These are phyloP conservation scores for Ellobius talpinus DNA, from an alignment of 2,113 vertebrate genomes.

Conservation along the genomic window DNA sequence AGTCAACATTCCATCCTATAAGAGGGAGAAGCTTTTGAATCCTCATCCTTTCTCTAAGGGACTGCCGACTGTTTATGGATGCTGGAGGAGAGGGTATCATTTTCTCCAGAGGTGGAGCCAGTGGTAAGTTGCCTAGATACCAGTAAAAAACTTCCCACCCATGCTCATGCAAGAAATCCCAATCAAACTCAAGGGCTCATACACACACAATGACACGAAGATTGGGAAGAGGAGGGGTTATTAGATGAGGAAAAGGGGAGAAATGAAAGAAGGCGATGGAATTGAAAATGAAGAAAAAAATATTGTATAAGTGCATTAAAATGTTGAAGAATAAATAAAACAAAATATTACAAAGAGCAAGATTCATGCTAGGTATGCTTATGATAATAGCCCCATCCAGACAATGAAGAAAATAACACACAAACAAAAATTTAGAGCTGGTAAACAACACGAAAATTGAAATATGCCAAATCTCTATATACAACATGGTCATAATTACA, in stretches of 20 bases:
- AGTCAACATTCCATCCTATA: neutral
- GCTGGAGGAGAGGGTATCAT: neutral
- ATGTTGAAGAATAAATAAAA: neutral
- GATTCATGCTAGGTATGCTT: neutral
- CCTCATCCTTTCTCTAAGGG: neutral
- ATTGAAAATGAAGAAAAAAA: neutral
- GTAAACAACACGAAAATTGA: neutral
- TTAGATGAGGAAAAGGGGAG: too few species aligned
- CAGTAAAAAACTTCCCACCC: neutral
- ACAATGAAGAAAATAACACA: neutral
- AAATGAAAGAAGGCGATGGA: neutral
- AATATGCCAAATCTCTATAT: neutral
- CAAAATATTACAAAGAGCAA: slow-evolving; percentile 7
- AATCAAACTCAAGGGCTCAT: neutral
- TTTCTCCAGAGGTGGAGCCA: neutral
- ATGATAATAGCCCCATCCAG: neutral
- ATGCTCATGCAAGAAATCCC: neutral
- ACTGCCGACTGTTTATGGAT: neutral
- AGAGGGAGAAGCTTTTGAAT: neutral
- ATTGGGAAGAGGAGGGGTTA: neutral
- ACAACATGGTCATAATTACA: neutral
- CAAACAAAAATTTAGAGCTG: neutral
- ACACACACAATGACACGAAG: neutral
- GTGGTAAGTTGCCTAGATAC: neutral
- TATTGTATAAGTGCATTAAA: neutral